phyloP scores from a whole-genome alignment of 2,113 vertebrate genomes.

The Grus americana region DNA sequence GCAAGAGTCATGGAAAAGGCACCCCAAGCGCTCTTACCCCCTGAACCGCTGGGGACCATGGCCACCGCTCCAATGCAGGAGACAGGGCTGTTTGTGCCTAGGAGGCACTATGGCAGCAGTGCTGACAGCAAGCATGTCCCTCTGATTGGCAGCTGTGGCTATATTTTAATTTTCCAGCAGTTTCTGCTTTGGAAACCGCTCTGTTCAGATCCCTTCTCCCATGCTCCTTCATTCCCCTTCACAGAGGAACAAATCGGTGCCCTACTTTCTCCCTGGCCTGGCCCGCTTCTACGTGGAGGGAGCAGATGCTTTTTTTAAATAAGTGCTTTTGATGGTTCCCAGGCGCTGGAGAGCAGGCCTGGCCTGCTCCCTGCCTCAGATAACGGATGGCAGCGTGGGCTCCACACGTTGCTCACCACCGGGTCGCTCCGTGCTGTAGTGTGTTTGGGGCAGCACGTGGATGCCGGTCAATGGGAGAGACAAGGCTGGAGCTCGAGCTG shows the following conservation, averaged over 20 bases:
- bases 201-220: background rate
- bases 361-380: background rate
- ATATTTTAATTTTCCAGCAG: background rate
- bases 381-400: background rate
- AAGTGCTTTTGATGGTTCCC: background rate
- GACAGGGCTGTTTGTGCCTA: background rate
- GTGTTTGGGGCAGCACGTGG: background rate
- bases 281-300: rapidly evolving
- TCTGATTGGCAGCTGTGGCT: rapidly evolving
- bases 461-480: background rate
- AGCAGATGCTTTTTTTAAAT: background rate
- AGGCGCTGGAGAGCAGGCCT: background rate
- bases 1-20: background rate
- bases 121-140: rapidly evolving
- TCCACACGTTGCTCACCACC: rapidly evolving
- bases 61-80: rapidly evolving
- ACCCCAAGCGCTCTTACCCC: background rate
- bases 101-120: background rate
- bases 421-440: rapidly evolving
- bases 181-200: background rate
- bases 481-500: background rate
- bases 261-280: background rate
- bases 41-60: rapidly evolving
- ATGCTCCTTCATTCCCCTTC: background rate
- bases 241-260: background rate